Base-by-base conservation (phyloP, 2,888 invertebrate species). In the Tineola bisselliella region DNA sequence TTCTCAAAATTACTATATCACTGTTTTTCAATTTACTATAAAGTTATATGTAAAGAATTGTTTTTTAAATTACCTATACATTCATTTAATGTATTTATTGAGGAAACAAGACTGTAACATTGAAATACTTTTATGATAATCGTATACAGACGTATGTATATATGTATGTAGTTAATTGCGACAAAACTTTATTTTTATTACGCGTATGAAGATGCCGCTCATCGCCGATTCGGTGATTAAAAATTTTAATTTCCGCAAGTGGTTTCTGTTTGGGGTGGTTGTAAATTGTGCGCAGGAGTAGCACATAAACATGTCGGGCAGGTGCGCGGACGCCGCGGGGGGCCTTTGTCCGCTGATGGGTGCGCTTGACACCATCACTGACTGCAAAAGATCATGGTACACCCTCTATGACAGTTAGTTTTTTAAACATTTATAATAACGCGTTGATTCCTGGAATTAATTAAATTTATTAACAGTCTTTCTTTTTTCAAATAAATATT, bases 291-390 rank as follows among this genome's bases (percentile, higher is more conserved):
- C 76, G 74, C 56, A 73, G 69, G 69, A 69, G 69, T 69, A 67
- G 71, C 70, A 68, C 81, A 83, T 84, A 83, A 84, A 84, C 73
- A 80, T 81, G 81, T 82, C 81, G 69, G 65, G 69, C 77, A 74
- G 75, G 76, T 75, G 77, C 67, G 67, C 48, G 33, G 52, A 61
- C 70, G 61, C 70, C 30, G 67, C 71, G 67, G 70, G 80, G 68
- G 73, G 65, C 72, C 81, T 75, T 81, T 77, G 78, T 76, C 67
- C 61, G 62, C 31, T 17, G 62, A 59, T 60, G 33, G 30, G 58
- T 19, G 52, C 58, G 38, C 54, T 61, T 54, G 60, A 63, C 64
- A 59, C 63, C 59, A 62, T 62, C 61, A 63, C 62, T 25, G 48
- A 54, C 54, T 54, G 54, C 54, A 12, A 54, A 13, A 4, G 12